Conservation (phyloP, 2,797 vertebrate genomes). For the Meriones psammophilus region DNA sequence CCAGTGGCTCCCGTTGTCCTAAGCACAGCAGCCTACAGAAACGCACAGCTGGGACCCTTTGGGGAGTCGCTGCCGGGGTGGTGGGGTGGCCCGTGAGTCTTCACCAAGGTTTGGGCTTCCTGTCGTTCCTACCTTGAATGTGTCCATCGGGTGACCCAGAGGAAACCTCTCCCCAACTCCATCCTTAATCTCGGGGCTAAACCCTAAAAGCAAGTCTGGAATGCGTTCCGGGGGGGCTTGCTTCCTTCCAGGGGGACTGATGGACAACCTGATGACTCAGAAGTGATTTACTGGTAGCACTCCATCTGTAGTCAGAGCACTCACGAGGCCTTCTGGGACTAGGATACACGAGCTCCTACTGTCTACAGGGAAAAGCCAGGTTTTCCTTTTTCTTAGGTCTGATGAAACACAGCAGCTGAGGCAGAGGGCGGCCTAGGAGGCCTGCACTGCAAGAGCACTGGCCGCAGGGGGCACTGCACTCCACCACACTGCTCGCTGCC, state of each 20-base stretch:
- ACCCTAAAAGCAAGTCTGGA: constrained; percentile 32
- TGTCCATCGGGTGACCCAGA: background rate
- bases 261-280: background rate
- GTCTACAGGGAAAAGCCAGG: background rate
- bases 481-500: background rate
- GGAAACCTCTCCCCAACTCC: constrained; percentile 22
- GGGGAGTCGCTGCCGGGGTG: background rate
- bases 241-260: constrained; percentile 3
- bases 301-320: background rate
- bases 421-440: background rate
- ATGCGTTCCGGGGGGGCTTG: background rate
- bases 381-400: background rate
- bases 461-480: constrained; percentile 43
- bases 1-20: constrained; percentile 1
- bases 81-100: too few relatives aligned
- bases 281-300: constrained; percentile 22
- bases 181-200: constrained; percentile 9
- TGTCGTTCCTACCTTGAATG: too few relatives aligned
- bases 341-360: background rate
- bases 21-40: background rate
- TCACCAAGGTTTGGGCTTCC: background rate
- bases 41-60: background rate
- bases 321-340: background rate
- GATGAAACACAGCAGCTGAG: too few relatives aligned
- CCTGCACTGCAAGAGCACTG: constrained; percentile 18